A percentile compares a stretch with the other conserved stretches of the same genome.
These are phyloP conservation scores for Chaenocephalus aceratus DNA, from an alignment of 2,113 vertebrate genomes.

Conservation along the genomic window DNA sequence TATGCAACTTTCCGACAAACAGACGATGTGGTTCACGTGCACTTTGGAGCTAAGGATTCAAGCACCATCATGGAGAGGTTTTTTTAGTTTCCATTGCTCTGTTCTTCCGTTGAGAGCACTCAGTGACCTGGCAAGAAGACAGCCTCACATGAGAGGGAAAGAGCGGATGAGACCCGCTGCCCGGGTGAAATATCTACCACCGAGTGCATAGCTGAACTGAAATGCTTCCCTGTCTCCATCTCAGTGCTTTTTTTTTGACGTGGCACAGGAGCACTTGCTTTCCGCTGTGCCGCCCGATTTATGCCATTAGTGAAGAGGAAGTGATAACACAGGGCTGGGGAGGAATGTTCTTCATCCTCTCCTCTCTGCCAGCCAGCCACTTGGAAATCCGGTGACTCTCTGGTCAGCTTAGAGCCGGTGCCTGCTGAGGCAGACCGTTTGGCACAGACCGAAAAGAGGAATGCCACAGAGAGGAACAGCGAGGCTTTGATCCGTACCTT, in stretches of 20 bases:
- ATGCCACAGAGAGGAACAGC: constrained; percentile 44
- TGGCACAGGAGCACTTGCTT: constrained; percentile 61
- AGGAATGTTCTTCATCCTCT: constrained; percentile 73
- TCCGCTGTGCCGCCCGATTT: constrained; percentile 47
- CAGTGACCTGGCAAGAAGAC: constrained; percentile 61
- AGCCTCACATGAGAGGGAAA: constrained; percentile 48
- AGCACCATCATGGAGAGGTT: constrained; percentile 58
- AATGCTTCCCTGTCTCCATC: constrained; percentile 53
- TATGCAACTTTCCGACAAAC: constrained; percentile 18
- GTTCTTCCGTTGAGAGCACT: constrained; percentile 67
- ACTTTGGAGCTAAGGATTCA: constrained; percentile 49
- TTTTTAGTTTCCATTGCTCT: constrained; percentile 53
- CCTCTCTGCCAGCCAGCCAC: constrained; percentile 46
- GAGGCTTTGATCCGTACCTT: constrained; percentile 62
- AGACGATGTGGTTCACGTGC: constrained; percentile 43
- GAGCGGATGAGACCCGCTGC: constrained; percentile 47
- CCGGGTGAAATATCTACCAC: constrained; percentile 75
- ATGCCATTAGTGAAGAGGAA: constrained; percentile 71
- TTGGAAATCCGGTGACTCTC: constrained; percentile 42
- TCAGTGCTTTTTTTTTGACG: constrained; percentile 41
- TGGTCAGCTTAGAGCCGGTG: constrained; percentile 45
- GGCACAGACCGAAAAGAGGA: constrained; percentile 40
- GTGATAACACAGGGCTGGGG: constrained; percentile 59
- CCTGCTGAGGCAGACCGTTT: constrained; percentile 57
- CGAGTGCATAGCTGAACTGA: constrained; percentile 43